Conservation (phyloP, 2,797 vertebrate species). For the Myotis vivesi region DNA sequence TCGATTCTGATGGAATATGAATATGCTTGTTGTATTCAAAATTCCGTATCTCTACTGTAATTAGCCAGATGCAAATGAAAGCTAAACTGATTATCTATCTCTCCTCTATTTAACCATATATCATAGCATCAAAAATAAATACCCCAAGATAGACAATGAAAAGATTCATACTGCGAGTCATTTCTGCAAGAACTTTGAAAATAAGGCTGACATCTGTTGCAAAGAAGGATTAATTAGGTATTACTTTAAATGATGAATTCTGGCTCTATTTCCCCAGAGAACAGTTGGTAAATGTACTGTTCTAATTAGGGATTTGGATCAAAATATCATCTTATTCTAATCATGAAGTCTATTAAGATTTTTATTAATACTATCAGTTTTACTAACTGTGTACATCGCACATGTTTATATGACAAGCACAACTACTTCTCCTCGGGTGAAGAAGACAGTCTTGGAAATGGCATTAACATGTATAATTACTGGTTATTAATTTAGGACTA, state of each 20-base stretch:
- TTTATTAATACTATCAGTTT: conserved; percentile 77
- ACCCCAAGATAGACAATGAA: conserved; percentile 56
- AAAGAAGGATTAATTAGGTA: conserved; percentile 81
- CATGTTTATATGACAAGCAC: conserved; percentile 46
- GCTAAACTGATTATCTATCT: not conserved
- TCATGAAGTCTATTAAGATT: conserved; percentile 70
- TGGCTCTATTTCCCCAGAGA: conserved; percentile 81
- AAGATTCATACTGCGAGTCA: conserved; percentile 46
- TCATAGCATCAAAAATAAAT: conserved; percentile 51
- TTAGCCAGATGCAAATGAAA: not conserved
- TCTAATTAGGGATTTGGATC: conserved; percentile 78
- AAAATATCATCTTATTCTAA: conserved; percentile 78
- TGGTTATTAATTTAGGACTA: conserved; percentile 9
- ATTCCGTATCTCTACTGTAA: not conserved
- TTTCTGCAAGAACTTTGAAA: conserved; percentile 59
- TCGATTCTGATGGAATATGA: not conserved
- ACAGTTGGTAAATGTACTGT: conserved; percentile 82
- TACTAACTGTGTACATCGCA: conserved; percentile 61
- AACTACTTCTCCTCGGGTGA: conserved; percentile 25
- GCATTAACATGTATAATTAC: not conserved
- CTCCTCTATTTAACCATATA: conserved; percentile 58
- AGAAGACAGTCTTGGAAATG: conserved; percentile 20
- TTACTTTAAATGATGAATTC: conserved; percentile 80
- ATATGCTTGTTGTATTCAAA: not conserved
- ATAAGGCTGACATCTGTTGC: conserved; percentile 81